Base-by-base conservation (phyloP, 2,888 invertebrate species). In the Latrodectus hesperus region DNA sequence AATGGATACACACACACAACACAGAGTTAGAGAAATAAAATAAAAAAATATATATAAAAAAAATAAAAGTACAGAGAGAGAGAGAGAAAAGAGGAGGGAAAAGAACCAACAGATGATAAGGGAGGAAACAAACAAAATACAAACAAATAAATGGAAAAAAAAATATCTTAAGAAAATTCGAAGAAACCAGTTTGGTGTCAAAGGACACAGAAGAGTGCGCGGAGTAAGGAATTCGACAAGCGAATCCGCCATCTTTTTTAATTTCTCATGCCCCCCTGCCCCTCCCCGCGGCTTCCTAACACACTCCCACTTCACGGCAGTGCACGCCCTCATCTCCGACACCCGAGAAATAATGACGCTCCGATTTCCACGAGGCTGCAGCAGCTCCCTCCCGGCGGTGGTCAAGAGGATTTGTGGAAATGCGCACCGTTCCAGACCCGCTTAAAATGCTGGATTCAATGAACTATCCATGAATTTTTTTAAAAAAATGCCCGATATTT, bases 171-270 rank as follows among this genome's bases (percentile, higher is more conserved):
- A 85, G 84, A 85, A 85, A 85, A 74, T 86, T 75, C 71, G 80
- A 80, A 86, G 80, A 86, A 86, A 86, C 85, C 85, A 86, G 85
- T 86, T 86, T 86, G 71, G 80, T 86, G 85, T 86, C 85, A 86
- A 80, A 86, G 85, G 85, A 86, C 85, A 86, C 85, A 51, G 51
- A 16, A 51, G 49, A 64, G 17, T 80, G 64, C 71, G 75, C 65
- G 51, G 38, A 65, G 84, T 64, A 68, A 80, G 55, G 85, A 86
- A 86, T 86, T 86, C 85, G 75, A 85, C 84, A 85, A 68, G 78
- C 74, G 26, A 68, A 74, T 71, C 75, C 81, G 80, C 79, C 71
- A 52, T 52, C 72, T 80, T 86, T 85, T 80, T 53, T 80, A 80
- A 85, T 75, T 78, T 75, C 73, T 64, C 72, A 10, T 22, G 22